phyloP scores from a whole-genome alignment of 1,140 invertebrate genomes.

The Homarus americanus region DNA sequence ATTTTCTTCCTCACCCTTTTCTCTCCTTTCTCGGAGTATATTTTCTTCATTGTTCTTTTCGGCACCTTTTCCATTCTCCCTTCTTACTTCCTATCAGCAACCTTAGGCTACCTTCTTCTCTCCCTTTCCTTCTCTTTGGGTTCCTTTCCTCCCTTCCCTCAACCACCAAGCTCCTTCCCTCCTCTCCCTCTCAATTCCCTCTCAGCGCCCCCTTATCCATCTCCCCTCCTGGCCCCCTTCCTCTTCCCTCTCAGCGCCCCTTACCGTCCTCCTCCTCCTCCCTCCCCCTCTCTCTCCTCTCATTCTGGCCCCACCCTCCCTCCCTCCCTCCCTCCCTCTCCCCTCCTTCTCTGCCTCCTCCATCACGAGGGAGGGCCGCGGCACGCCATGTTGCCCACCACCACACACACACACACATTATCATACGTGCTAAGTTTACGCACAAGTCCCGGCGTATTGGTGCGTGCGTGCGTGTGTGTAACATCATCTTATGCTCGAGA shows the following conservation, averaged over 20 bases:
- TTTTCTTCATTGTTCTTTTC: too few relatives aligned
- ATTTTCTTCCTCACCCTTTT: too few relatives aligned
- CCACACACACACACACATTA: background rate
- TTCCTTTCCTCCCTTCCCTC: too few relatives aligned
- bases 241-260: background rate
- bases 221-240: background rate
- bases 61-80: too few relatives aligned
- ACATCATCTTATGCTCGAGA: too few relatives aligned
- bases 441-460: background rate
- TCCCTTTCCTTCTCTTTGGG: too few relatives aligned
- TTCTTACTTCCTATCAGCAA: too few relatives aligned
- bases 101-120: too few relatives aligned
- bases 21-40: too few relatives aligned
- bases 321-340: background rate
- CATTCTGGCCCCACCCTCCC: background rate
- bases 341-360: background rate
- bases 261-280: background rate
- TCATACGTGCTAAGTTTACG: background rate
- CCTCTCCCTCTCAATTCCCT: too few relatives aligned
- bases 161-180: too few relatives aligned
- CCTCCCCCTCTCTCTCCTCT: background rate
- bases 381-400: background rate
- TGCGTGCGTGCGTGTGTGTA: background rate
- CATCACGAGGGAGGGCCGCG: background rate
- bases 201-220: too few relatives aligned